Evolutionary conservation across 2,888 invertebrate genomes (phyloP).

Genomic region (Falcaria lacertinaria): DNA sequence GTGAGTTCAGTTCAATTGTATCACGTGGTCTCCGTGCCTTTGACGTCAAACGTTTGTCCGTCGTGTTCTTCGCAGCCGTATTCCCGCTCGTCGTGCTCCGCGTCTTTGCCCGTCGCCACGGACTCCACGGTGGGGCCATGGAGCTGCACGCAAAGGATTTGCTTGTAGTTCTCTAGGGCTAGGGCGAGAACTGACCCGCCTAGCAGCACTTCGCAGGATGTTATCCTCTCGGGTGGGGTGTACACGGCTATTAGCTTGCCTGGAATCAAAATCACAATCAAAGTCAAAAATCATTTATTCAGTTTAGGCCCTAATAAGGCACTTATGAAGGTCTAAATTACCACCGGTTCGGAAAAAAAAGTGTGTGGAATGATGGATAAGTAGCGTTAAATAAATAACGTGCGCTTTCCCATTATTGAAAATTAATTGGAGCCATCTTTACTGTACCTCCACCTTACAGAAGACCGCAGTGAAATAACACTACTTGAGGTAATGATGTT

Average conservation of each 20-base stretch:
- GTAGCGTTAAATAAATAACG: no score
- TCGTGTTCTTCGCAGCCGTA: slow-evolving; percentile 51
- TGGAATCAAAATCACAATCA: slow-evolving; percentile 42
- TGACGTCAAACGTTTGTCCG: slow-evolving; percentile 76
- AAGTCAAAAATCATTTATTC: no score
- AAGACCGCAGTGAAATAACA: no score
- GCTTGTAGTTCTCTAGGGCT: slow-evolving; percentile 83
- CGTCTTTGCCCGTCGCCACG: slow-evolving; percentile 51
- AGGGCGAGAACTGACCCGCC: slow-evolving; percentile 86
- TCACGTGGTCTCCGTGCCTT: slow-evolving; percentile 64
- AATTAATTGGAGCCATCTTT: no score
- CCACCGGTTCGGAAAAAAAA: no score
- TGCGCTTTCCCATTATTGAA: no score
- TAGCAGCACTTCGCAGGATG: slow-evolving; percentile 87
- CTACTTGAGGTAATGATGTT: no score
- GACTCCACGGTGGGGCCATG: slow-evolving; percentile 58
- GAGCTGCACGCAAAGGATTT: slow-evolving; percentile 83
- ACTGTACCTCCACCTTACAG: no score
- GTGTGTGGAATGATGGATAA: no score
- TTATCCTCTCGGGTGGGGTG: slow-evolving; percentile 86
- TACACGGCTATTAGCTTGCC: slow-evolving; percentile 89
- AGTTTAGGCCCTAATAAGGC: no score
- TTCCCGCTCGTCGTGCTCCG: slow-evolving; percentile 78
- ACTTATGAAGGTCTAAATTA: no score
- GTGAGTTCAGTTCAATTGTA: slow-evolving; percentile 7